A percentile compares a stretch with the other conserved stretches of the same genome.
phyloP scores from a whole-genome alignment of 2,113 vertebrate species.

The Microcebus lehilahytsara region DNA sequence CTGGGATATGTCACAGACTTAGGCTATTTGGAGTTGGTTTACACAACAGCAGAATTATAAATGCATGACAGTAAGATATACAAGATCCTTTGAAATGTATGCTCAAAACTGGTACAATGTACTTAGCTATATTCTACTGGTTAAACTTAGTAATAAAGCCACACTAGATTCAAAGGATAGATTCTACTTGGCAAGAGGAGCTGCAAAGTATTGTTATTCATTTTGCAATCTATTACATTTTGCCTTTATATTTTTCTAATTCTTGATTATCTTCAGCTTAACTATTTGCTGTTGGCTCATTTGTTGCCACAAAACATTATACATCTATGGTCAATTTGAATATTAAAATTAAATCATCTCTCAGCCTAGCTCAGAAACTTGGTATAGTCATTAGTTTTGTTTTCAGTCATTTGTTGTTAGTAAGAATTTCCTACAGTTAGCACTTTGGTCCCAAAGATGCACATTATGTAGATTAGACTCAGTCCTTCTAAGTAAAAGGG shows the following conservation, averaged over 20 bases:
- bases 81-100: neutral
- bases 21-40: neutral
- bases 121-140: neutral
- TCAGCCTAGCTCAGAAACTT: neutral
- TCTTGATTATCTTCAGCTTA: neutral
- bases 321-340: neutral
- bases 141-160: neutral
- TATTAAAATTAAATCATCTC: neutral
- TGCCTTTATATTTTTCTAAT: neutral
- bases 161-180: neutral
- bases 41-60: neutral
- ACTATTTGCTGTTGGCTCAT: neutral
- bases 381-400: neutral
- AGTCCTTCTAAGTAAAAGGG: neutral
- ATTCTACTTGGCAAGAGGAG: neutral
- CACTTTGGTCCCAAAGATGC: neutral
- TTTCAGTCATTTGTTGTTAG: neutral
- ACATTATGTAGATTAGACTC: neutral
- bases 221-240: neutral
- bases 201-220: neutral
- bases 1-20: neutral
- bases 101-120: neutral
- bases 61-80: neutral
- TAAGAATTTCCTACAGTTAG: neutral
- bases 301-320: neutral